Base-by-base conservation (phyloP, 2,888 invertebrate genomes). In the Torymus aiolomorphi region DNA sequence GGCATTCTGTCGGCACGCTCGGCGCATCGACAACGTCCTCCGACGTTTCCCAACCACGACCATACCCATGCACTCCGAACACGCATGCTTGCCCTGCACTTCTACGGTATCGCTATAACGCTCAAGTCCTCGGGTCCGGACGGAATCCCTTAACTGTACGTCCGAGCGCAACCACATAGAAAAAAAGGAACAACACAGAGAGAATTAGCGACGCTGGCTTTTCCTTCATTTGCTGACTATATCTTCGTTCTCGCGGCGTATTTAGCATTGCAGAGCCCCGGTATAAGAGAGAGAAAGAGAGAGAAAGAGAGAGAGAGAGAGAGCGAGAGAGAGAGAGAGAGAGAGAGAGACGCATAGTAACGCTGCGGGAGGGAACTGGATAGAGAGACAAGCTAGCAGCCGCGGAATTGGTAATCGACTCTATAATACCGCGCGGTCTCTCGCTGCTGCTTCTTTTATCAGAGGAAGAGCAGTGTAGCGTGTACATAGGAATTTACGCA, bases 391-490 rank as follows among this genome's bases (percentile, higher is more conserved):
- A 62, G 56, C 67, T 11, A 31, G 24, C 70, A 69, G 31, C 62
- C 24, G 63, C 56, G 62, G 78, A 78, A 78, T 78, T 78, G 78
- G 78, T 63, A 78, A 67, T 67, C 31, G 78, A 73, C 69, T 65
- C 77, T 70, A 70, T 65, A 63, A 71, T 70, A 63, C 49, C 12
- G 59, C 63, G 49, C n/a, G 16, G 63, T 10, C 56, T 51, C 14
- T 18, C 8, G 14, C 56, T 59, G 24, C 78, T 78, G 73, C 69
- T 74, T 78, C 78, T 56, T 73, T 78, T 78, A 78, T 78, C 73
- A 31, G 73, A 42, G 20, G 16, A 24, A 59, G 67, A 56, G 65
- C 31, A 5, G 31, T 8, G 31, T 31, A 31, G 31, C 31, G 8
- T 31, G 31, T 31, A 31, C 8, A 31, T 31, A 31, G 31, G 31